phyloP scores from a whole-genome alignment of 2,888 invertebrate species.

The Tenthredo scrophulariae region DNA sequence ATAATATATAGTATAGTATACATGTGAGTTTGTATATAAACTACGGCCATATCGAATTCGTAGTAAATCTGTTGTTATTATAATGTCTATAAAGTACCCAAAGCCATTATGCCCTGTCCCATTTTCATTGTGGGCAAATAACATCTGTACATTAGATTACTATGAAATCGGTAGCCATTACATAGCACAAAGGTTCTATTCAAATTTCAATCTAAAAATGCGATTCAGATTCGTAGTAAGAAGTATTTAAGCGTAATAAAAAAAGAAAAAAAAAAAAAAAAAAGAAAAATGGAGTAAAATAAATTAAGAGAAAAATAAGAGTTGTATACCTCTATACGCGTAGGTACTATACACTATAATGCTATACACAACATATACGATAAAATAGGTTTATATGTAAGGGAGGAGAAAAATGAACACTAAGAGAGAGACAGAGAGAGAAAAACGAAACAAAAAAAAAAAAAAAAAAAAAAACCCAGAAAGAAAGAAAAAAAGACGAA shows the following conservation, averaged over 20 bases:
- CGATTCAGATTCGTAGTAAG: conserved; percentile 66
- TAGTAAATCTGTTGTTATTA: conserved; percentile 53
- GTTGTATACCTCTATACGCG: background rate
- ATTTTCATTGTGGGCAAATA: conserved; percentile 76
- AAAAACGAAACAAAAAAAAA: conserved; percentile 54
- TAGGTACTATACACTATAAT: background rate
- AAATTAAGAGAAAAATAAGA: conserved; percentile 14
- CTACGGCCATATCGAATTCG: conserved; percentile 46
- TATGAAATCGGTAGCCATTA: conserved; percentile 75
- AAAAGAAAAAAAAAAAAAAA: background rate
- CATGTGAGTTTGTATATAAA: background rate
- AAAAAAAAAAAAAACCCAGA: conserved; percentile 52
- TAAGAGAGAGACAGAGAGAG: conserved; percentile 28
- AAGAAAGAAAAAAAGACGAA: conserved; percentile 48
- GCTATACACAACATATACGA: background rate
- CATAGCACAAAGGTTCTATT: conserved; percentile 73
- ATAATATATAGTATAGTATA: background rate
- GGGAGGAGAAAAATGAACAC: background rate
- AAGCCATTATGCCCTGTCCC: conserved; percentile 61
- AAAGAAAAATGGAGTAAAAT: conserved; percentile 36
- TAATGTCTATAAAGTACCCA: conserved; percentile 54
- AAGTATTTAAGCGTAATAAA: conserved; percentile 25
- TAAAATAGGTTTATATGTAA: conserved; percentile 22
- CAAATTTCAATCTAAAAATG: conserved; percentile 71
- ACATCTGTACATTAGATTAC: conserved; percentile 77